phyloP scores from a whole-genome alignment of 2,888 invertebrate genomes.

The Drosophila greeni region DNA sequence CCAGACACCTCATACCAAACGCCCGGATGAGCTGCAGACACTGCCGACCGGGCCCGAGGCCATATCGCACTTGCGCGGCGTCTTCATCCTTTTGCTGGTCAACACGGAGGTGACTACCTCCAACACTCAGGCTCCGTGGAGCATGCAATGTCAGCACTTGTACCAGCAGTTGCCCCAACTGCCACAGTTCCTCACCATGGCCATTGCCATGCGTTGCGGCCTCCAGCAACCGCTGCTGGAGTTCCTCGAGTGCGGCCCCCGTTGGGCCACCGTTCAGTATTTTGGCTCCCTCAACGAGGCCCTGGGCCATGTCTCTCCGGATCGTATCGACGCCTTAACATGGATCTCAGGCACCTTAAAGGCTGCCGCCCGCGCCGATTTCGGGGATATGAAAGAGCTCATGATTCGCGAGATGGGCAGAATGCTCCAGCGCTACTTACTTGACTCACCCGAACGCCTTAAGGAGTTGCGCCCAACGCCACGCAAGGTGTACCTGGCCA shows the following conservation, averaged over 20 bases:
- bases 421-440: slow-evolving; percentile 50
- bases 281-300: slow-evolving; percentile 39
- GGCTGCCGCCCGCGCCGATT: slow-evolving; percentile 40
- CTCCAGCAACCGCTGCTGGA: slow-evolving; percentile 42
- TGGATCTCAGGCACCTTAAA: slow-evolving; percentile 20
- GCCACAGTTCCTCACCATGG: slow-evolving; percentile 43
- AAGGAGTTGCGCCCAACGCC: neutral
- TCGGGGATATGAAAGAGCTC: neutral
- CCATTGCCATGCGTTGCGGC: slow-evolving; percentile 47
- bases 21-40: neutral
- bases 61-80: slow-evolving; percentile 52
- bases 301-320: slow-evolving; percentile 9
- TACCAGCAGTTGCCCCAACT: slow-evolving; percentile 41
- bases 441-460: slow-evolving; percentile 33
- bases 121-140: slow-evolving; percentile 10
- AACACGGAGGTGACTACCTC: slow-evolving; percentile 26
- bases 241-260: slow-evolving; percentile 49
- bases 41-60: slow-evolving; percentile 1
- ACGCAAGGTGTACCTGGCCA: slow-evolving; percentile 52
- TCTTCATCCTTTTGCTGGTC: slow-evolving; percentile 42
- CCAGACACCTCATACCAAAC: neutral
- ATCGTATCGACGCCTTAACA: slow-evolving; percentile 8
- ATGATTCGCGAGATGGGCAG: neutral
- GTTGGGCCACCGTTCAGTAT: slow-evolving; percentile 49
- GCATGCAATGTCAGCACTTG: slow-evolving; percentile 46